Evolutionary conservation across 2,888 invertebrate species (phyloP).

Genomic region (Bruchidius siliquastri): DNA sequence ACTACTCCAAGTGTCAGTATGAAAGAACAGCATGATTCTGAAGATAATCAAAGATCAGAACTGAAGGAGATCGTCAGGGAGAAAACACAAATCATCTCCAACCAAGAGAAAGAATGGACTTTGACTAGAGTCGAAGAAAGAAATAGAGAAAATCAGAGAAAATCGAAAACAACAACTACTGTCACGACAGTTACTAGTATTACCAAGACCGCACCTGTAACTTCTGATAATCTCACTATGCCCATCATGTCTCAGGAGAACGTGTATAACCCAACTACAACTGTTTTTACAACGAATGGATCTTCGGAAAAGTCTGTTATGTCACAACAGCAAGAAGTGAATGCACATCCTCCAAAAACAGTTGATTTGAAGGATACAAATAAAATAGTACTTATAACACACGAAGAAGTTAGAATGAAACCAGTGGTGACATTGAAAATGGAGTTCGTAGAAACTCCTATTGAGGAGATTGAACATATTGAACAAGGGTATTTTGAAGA

Average conservation of each 20-base stretch:
- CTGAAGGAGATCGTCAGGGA: background rate
- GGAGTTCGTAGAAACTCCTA: slow-evolving; percentile 48
- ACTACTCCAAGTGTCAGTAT: too few relatives aligned
- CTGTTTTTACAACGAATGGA: background rate
- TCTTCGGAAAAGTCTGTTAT: background rate
- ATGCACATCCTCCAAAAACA: background rate
- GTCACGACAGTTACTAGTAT: slow-evolving; percentile 10
- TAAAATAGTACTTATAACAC: slow-evolving; percentile 64
- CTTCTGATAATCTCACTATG: background rate
- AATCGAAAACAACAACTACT: slow-evolving; percentile 14
- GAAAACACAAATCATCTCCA: background rate
- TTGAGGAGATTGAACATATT: slow-evolving; percentile 24
- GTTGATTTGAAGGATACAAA: slow-evolving; percentile 27
- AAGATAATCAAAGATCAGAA: too few relatives aligned
- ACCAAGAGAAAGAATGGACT: background rate
- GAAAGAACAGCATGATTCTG: too few relatives aligned
- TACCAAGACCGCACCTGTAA: background rate
- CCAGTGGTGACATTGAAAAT: slow-evolving; percentile 63
- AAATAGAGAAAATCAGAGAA: slow-evolving; percentile 3
- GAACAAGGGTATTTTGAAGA: slow-evolving; percentile 14
- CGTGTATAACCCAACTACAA: background rate
- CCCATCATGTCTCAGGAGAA: background rate
- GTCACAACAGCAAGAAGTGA: background rate
- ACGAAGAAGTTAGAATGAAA: slow-evolving; percentile 65
- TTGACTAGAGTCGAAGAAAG: background rate